phyloP scores from a whole-genome alignment of 2,888 invertebrate genomes.

The Eremobia ochroleuca region DNA sequence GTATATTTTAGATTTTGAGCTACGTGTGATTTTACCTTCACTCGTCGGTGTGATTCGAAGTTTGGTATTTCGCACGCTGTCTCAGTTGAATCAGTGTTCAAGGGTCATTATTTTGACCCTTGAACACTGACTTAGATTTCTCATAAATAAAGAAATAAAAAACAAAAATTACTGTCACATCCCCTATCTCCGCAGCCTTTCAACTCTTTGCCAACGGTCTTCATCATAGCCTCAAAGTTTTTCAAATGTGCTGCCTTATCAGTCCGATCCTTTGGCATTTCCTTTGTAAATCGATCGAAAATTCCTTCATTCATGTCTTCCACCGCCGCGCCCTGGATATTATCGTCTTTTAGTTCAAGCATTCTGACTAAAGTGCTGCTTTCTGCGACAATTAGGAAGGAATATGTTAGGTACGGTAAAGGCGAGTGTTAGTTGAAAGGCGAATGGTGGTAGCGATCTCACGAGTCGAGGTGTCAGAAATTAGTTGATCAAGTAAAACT shows the following conservation, averaged over 20 bases:
- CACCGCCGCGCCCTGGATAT: slow-evolving; percentile 62
- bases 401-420: slow-evolving; percentile 48
- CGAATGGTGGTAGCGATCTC: slow-evolving; percentile 2
- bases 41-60: too few species aligned
- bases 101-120: too few species aligned
- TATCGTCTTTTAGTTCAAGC: slow-evolving; percentile 77
- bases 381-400: slow-evolving; percentile 70
- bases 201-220: slow-evolving; percentile 72
- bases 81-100: too few species aligned
- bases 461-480: not conserved
- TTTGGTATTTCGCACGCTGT: too few species aligned
- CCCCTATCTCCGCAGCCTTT: slow-evolving; percentile 78
- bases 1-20: too few species aligned
- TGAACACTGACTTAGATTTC: too few species aligned
- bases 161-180: slow-evolving; percentile 75
- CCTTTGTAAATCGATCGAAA: slow-evolving; percentile 76
- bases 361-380: slow-evolving; percentile 78
- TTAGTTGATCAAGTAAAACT: not conserved
- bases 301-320: slow-evolving; percentile 73
- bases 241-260: slow-evolving; percentile 75
- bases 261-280: slow-evolving; percentile 74
- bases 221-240: slow-evolving; percentile 79
- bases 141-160: not conserved
- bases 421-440: slow-evolving; percentile 24
- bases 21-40: too few species aligned